Conservation (phyloP, 1,140 invertebrate species). For the Hylyphantes graminicola region DNA sequence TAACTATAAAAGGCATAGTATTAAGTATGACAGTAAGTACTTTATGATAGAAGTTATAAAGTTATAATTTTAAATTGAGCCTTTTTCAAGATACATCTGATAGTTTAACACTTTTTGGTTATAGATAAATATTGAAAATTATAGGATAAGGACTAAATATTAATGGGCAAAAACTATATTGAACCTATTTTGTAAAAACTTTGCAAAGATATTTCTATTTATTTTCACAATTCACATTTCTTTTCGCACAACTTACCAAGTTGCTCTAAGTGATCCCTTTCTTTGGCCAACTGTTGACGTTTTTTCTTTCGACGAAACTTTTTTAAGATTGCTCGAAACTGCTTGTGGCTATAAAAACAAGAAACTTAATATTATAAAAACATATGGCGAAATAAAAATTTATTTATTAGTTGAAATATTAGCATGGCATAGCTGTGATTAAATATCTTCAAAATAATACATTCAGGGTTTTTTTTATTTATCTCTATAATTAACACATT, state of each 20-base stretch:
- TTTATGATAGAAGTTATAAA: too few species aligned
- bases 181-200: background rate
- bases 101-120: background rate
- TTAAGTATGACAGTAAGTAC: too few species aligned
- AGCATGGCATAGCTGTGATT: too few species aligned
- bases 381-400: background rate
- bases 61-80: background rate
- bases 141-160: too few species aligned
- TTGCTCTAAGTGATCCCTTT: conserved; percentile 22
- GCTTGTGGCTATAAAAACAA: conserved; percentile 46
- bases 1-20: too few species aligned
- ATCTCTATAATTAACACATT: too few species aligned
- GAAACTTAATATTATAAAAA: background rate
- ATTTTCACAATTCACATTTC: too few species aligned
- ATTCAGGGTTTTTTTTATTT: too few species aligned
- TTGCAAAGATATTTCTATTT: too few species aligned
- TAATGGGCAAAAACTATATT: background rate
- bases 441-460: too few species aligned
- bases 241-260: conserved; percentile 10
- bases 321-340: conserved; percentile 51
- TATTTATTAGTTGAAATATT: background rate
- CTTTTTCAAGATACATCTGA: background rate
- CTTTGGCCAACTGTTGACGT: conserved; percentile 34
- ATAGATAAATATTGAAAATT: background rate
- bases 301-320: conserved; percentile 48